Evolutionary conservation across 2,113 vertebrate genomes (phyloP).

Genomic region (Lampris megalopsis): DNA sequence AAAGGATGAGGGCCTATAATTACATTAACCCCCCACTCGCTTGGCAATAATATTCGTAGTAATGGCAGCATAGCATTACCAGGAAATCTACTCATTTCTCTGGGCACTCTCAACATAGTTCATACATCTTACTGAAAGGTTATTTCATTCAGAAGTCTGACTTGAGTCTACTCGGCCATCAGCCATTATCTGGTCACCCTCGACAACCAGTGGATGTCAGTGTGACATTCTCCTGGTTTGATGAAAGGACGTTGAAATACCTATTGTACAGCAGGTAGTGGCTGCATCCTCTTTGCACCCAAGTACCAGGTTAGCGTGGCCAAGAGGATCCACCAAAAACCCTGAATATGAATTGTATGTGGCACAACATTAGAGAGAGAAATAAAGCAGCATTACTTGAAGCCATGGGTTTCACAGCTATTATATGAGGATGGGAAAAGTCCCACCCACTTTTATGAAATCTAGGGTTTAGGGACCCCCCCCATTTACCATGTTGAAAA

Average conservation of each 20-base stretch:
- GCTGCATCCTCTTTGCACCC: constrained; percentile 47
- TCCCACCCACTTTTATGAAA: no score
- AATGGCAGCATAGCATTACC: constrained; percentile 46
- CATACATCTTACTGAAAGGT: constrained; percentile 53
- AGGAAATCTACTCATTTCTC: constrained; percentile 50
- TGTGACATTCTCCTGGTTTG: constrained; percentile 54
- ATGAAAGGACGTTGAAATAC: constrained; percentile 45
- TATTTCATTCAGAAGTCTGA: constrained; percentile 52
- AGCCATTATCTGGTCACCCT: constrained; percentile 62
- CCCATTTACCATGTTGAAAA: no score
- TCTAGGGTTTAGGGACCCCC: no score
- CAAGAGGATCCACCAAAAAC: constrained; percentile 44
- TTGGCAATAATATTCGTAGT: constrained; percentile 34
- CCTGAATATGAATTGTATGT: constrained; percentile 42
- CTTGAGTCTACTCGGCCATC: constrained; percentile 45
- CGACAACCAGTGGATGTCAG: constrained; percentile 31
- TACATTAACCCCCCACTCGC: constrained; percentile 39
- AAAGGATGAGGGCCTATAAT: constrained; percentile 51
- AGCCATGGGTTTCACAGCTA: not conserved
- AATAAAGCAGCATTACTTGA: constrained; percentile 54
- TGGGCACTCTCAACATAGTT: constrained; percentile 40
- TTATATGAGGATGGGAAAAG: no score
- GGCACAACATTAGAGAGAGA: constrained; percentile 50
- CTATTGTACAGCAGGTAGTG: constrained; percentile 39
- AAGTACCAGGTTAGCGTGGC: constrained; percentile 54